Evolutionary conservation across 2,797 vertebrate genomes (phyloP), one percentile per base, ranked within the genome.

Genomic region (Sebastes kiyomatsui): DNA sequence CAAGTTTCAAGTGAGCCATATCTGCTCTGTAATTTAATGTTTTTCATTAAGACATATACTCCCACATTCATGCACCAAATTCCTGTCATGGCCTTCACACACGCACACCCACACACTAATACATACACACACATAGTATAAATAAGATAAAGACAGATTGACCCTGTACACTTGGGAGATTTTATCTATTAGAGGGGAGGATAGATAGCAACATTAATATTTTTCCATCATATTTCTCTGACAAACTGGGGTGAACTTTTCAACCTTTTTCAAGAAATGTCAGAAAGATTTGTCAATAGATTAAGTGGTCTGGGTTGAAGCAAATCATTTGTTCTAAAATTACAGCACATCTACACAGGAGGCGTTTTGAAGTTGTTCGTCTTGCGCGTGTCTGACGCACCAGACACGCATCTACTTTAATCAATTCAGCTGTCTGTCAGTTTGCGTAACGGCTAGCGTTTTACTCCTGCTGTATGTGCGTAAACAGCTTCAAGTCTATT

Each of bases 31-130:
- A 32, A 87, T 83, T 83, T 74, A 60, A 77, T 81, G 79, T 82
- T 90, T 89, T 87, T 88, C 68, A 86, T 87, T 59, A 69, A 56
- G 38, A 78, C 55, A 54, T 70, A 6, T 16, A 83, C 90, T 88
- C 83, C 87, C 72, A 83, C 67, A n/a, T 74, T 84, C 74, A 72
- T 73, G 46, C 70, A 68, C 16, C 38, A 68, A 78, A 87, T 83
- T 91, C 79, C 79, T 83, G 25, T 58, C 49, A 23, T 52, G n/a
- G 56, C 64, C 70, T 61, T 30, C 56, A 56, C 64, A 54, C 54
- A 55, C 64, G 13, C 62, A 49, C 23, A 68, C 49, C 6, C 60
- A 22, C 64, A 71, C 55, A 71, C 69, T 28, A 30, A 52, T 23
- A 64, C 33, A 32, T 59, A 54, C 32, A 72, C 65, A 66, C 64